Evolutionary conservation across 1,140 invertebrate genomes (phyloP).

Genomic region (Coelopa frigida): DNA sequence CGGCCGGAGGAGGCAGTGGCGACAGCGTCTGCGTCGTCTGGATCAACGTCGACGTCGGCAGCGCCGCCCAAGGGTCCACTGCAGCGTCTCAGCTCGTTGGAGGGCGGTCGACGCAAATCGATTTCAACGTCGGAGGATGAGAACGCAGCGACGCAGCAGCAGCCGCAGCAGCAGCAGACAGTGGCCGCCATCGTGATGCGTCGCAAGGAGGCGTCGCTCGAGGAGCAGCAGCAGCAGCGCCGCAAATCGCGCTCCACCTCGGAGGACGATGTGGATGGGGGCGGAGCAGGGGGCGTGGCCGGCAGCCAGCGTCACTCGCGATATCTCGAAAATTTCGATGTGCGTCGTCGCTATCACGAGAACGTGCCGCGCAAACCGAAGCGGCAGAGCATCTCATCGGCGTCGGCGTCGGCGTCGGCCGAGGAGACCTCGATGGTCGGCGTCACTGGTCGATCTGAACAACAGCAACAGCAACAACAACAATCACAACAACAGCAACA

Average conservation of each 20-base stretch:
- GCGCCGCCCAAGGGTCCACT: background rate
- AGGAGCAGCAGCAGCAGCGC: background rate
- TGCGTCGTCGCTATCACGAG: constrained; percentile 38
- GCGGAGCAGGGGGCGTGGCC: constrained; percentile 19
- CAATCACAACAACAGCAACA: constrained; percentile 10
- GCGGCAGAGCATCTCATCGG: constrained; percentile 26
- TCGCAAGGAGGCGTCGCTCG: constrained; percentile 5
- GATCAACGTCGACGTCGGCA: constrained; percentile 12
- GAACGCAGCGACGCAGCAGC: background rate
- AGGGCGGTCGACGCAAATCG: constrained; percentile 29
- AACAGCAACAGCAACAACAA: constrained; percentile 1
- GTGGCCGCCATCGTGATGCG: constrained; percentile 9
- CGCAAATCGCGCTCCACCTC: constrained; percentile 16
- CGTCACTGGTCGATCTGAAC: constrained; percentile 2
- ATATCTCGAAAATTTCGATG: constrained; percentile 41
- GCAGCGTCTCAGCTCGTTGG: constrained; percentile 4
- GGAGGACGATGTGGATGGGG: constrained; percentile 15
- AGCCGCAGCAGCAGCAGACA: constrained; percentile 6
- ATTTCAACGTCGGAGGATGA: constrained; percentile 37
- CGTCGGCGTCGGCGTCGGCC: background rate
- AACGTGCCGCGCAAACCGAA: constrained; percentile 35
- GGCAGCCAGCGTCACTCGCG: constrained; percentile 29
- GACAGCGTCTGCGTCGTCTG: background rate
- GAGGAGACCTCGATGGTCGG: background rate
- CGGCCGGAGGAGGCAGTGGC: constrained; percentile 18